phyloP scores from a whole-genome alignment of 2,888 invertebrate species.

The Gastrophysa polygoni region DNA sequence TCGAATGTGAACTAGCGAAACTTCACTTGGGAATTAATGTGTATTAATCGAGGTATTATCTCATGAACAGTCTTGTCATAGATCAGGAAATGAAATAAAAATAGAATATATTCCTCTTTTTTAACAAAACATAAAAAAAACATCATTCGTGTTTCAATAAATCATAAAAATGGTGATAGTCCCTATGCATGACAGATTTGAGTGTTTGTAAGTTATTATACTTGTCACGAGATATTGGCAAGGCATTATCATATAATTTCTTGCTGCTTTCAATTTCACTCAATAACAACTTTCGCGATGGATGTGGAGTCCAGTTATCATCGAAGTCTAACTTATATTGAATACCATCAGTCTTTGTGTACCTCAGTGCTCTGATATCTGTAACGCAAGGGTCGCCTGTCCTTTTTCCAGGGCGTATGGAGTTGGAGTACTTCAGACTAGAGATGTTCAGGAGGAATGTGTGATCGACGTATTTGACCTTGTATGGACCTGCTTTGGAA shows the following conservation, averaged over 20 bases:
- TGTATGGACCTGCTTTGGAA: too few relatives aligned
- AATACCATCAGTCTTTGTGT: constrained; percentile 17
- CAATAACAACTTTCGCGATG: constrained; percentile 1
- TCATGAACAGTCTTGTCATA: too few relatives aligned
- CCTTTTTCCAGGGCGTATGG: constrained; percentile 31
- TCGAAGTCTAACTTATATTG: constrained; percentile 32
- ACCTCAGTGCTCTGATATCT: constrained; percentile 30
- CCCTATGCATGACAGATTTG: constrained; percentile 15
- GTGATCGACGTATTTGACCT: constrained; percentile 6
- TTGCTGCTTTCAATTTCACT: constrained; percentile 4
- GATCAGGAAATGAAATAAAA: background rate
- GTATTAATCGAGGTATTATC: too few relatives aligned
- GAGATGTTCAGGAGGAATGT: constrained; percentile 25
- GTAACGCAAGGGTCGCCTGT: constrained; percentile 27
- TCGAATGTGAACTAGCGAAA: too few relatives aligned
- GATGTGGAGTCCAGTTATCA: constrained; percentile 25
- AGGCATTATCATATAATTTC: constrained; percentile 19
- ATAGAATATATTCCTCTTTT: background rate
- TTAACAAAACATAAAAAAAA: background rate
- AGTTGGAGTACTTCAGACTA: constrained; percentile 23
- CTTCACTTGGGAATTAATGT: too few relatives aligned
- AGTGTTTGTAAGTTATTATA: constrained; percentile 18
- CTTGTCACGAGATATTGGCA: constrained; percentile 18
- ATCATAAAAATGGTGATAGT: constrained; percentile 22
- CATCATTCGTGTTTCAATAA: background rate